phyloP scores from a whole-genome alignment of 2,113 vertebrate species.

The Mustelus asterias region DNA sequence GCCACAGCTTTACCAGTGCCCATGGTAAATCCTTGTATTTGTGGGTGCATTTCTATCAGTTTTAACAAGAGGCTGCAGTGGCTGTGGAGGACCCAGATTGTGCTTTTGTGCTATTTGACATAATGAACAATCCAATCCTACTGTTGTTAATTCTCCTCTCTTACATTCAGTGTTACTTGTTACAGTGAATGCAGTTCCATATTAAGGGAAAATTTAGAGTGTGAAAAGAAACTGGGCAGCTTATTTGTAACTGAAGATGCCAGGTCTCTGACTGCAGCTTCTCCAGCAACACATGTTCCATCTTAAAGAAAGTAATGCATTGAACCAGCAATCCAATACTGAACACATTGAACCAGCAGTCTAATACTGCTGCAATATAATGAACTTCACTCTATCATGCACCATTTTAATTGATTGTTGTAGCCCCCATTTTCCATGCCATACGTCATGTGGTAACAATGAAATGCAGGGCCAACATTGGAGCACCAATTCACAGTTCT shows the following conservation, averaged over 20 bases:
- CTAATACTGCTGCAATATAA: background rate
- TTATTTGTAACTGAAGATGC: background rate
- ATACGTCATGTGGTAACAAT: background rate
- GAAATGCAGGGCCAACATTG: background rate
- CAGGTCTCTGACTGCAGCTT: background rate
- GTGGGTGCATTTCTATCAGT: no score
- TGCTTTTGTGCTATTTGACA: background rate
- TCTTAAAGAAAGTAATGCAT: background rate
- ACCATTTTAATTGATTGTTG: background rate
- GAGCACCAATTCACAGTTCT: background rate
- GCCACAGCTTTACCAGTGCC: background rate
- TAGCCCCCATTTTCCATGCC: background rate
- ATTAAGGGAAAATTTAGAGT: background rate
- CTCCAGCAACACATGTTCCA: background rate
- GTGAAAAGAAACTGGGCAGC: background rate
- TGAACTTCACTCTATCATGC: background rate
- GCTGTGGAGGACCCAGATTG: background rate
- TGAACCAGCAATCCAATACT: background rate
- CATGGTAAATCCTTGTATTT: background rate
- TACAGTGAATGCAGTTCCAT: background rate
- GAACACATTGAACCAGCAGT: background rate
- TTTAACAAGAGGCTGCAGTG: background rate
- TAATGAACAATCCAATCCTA: background rate
- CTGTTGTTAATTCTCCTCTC: background rate
- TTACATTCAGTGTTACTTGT: background rate